Base-by-base conservation (phyloP, 2,797 vertebrate species). In the Mormyrus proboscirostris region DNA sequence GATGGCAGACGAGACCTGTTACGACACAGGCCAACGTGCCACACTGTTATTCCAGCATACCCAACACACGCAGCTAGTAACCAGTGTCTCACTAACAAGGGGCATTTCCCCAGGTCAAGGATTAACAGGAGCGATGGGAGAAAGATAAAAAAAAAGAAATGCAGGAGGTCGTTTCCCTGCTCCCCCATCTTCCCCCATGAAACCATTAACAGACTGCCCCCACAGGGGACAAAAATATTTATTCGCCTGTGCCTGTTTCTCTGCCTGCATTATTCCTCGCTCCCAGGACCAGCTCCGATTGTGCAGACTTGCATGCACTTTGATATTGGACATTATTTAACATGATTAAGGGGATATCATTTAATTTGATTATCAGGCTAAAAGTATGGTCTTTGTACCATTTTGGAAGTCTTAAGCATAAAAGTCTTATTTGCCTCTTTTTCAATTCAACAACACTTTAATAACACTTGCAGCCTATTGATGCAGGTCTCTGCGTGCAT, bases 201-300 rank as follows among this genome's bases (percentile, higher is more conserved):
- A 85, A 44, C 57, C 88, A 85, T 50, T 85, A 65, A 38, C 47
- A 55, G 7, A 65, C 55, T 49, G 53, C 22, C 79, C 88, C 88
- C 79, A 33, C 57, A 44, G 79, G 57, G 29, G 57, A 65, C 22
- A 86, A 55, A 85, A 85, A 85, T 50, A 85, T 85, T 85, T 86
- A 86, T 33, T 86, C 1, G 6, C 29, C 10, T 33, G 16, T 53
- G 14, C 51, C 4, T 22, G 12, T 86, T 86, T 38, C 10, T 29
- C n/a, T 47, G 41, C 19, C 22, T 9, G 25, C 19, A 22, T 25
- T 49, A 50, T 50, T 41, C 19, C 38, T 84, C 1, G 19, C 79
- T 83, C 44, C 14, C 41, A 83, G 79, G 79, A 41, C 33, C 29
- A 2, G 1, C 33, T 76, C 25, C 6, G 2, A 76, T 19, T 76